phyloP scores from a whole-genome alignment of 2,113 vertebrate genomes.

The Nerophis ophidion region DNA sequence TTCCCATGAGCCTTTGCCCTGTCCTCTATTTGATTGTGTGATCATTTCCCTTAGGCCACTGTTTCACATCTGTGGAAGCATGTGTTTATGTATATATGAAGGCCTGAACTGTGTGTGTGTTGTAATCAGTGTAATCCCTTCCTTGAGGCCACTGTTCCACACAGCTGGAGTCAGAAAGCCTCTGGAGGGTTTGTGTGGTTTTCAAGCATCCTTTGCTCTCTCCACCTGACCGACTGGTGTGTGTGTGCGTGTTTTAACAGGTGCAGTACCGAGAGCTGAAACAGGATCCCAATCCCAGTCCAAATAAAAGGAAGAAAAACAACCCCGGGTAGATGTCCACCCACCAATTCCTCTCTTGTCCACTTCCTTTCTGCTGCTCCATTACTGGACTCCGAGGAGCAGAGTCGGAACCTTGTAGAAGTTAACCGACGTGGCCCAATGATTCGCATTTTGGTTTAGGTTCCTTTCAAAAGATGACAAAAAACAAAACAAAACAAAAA shows the following conservation, averaged over 20 bases:
- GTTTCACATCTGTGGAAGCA: constrained; percentile 56
- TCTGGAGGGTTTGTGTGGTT: constrained; percentile 54
- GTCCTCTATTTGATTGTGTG: constrained; percentile 67
- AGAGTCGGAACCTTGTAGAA: constrained; percentile 43
- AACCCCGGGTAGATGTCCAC: constrained; percentile 79
- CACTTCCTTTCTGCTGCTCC: constrained; percentile 54
- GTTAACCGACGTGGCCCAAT: constrained; percentile 19
- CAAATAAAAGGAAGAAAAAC: constrained; percentile 97
- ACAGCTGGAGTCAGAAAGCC: constrained; percentile 51
- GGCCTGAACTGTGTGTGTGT: constrained; percentile 17
- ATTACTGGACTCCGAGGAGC: constrained; percentile 69
- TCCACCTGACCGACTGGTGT: constrained; percentile 71
- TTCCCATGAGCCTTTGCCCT: constrained; percentile 62
- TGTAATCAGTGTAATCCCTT: constrained; percentile 69
- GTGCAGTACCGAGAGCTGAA: constrained; percentile 97
- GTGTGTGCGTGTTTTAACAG: constrained; percentile 84
- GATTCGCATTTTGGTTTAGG: constrained; percentile 25
- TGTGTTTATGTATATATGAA: constrained; percentile 10
- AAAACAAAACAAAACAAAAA: background rate
- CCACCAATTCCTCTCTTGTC: constrained; percentile 62
- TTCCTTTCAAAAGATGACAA: constrained; percentile 27
- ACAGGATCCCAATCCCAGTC: constrained; percentile 89
- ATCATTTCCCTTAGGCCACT: constrained; percentile 64
- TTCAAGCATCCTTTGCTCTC: constrained; percentile 70
- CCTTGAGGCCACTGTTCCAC: constrained; percentile 61